Percentiles rank a stretch among this genome's conserved stretches.
These are phyloP conservation scores for Anarhynchus alexandrinus DNA, from an alignment of 2,113 vertebrate species.

Conservation along the genomic window DNA sequence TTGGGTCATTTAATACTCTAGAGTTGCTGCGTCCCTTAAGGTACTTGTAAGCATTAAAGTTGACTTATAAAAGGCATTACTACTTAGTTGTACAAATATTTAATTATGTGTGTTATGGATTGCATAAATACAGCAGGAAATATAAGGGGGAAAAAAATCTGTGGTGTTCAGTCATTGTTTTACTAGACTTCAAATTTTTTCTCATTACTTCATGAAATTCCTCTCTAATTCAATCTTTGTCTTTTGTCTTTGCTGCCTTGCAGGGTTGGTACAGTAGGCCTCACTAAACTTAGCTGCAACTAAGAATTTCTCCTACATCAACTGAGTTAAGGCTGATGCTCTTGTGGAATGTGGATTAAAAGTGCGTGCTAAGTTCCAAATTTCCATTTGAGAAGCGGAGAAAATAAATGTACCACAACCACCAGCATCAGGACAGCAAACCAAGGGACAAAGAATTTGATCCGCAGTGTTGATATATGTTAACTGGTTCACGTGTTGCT, in stretches of 20 bases:
- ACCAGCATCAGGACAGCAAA: constrained; percentile 92
- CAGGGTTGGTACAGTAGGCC: constrained; percentile 93
- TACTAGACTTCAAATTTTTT: constrained; percentile 75
- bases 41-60: neutral
- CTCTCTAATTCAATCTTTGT: constrained; percentile 86
- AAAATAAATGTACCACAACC: constrained; percentile 83
- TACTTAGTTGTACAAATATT: neutral
- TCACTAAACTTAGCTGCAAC: constrained; percentile 88
- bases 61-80: neutral
- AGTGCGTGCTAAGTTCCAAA: constrained; percentile 82
- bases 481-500: constrained; percentile 74
- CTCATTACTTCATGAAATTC: constrained; percentile 72
- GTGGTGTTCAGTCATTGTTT: constrained; percentile 70
- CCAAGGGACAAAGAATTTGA: constrained; percentile 89
- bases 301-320: constrained; percentile 86
- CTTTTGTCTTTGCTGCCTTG: constrained; percentile 96
- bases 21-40: neutral
- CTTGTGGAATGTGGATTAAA: constrained; percentile 86
- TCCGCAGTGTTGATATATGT: constrained; percentile 74
- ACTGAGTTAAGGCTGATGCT: constrained; percentile 87
- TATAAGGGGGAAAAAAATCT: constrained; percentile 56
- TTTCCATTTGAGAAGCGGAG: constrained; percentile 81
- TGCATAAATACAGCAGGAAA: constrained; percentile 23
- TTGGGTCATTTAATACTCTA: neutral
- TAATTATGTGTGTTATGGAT: neutral